These are phyloP conservation scores for Hyperoodon ampullatus DNA, from an alignment of 2,113 vertebrate species.

Conservation along the genomic window DNA sequence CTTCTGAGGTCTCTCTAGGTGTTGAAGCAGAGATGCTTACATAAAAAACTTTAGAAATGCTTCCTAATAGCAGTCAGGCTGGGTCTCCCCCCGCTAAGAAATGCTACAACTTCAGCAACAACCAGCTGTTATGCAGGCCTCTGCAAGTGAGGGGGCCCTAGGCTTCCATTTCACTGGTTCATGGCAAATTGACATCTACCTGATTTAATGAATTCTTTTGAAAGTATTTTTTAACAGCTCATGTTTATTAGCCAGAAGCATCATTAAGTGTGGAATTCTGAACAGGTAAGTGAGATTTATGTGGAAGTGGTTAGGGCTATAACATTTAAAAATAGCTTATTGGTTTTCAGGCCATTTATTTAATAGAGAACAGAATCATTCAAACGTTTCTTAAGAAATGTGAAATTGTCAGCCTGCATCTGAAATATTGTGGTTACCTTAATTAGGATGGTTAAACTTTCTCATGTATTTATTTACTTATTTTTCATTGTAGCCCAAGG, in stretches of 20 bases:
- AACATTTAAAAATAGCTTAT: background rate
- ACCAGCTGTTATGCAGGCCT: accelerated
- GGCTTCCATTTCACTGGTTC: background rate
- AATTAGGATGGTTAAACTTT: background rate
- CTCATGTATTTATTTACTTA: background rate
- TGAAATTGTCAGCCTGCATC: background rate
- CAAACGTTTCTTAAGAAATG: background rate
- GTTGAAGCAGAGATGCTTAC: background rate
- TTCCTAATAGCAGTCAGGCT: background rate
- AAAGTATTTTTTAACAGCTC: background rate
- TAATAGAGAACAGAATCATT: slow-evolving; percentile 7
- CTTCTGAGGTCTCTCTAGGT: background rate
- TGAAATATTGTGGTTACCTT: slow-evolving; percentile 15
- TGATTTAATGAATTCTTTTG: background rate
- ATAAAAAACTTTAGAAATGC: background rate
- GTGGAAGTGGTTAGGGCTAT: background rate
- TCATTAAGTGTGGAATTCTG: background rate
- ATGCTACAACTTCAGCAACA: background rate
- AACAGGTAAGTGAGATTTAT: slow-evolving; percentile 24
- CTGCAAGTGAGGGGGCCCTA: background rate
- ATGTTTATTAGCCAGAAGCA: background rate
- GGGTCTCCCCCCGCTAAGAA: background rate
- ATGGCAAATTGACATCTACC: background rate
- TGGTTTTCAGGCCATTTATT: slow-evolving; percentile 38
- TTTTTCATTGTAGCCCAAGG: slow-evolving; percentile 90